A percentile compares a stretch with the other conserved stretches of the same genome.
These are phyloP conservation scores for Hydriomena furcata DNA, from an alignment of 2,888 invertebrate genomes.

Conservation along the genomic window DNA sequence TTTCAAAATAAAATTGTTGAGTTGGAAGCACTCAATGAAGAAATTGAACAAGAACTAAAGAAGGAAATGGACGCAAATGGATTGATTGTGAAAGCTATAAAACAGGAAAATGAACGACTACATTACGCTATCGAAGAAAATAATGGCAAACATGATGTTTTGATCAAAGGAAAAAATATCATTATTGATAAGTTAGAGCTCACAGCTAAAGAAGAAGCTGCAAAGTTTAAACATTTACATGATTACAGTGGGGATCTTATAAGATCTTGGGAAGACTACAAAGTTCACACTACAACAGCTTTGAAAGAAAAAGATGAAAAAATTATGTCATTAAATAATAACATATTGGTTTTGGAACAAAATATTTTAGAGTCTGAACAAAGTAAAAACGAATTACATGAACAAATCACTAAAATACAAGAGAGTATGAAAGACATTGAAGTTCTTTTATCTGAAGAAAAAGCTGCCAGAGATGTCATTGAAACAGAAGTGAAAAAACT, in stretches of 20 bases:
- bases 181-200: slow-evolving; percentile 36
- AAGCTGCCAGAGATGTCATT: slow-evolving; percentile 22
- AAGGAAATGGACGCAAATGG: slow-evolving; percentile 40
- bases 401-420: slow-evolving; percentile 24
- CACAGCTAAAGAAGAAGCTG: slow-evolving; percentile 8
- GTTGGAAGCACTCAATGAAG: slow-evolving; percentile 36
- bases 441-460: slow-evolving; percentile 25
- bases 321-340: slow-evolving; percentile 8
- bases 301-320: slow-evolving; percentile 19
- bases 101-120: slow-evolving; percentile 54
- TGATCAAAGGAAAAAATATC: slow-evolving; percentile 46
- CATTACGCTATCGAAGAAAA: slow-evolving; percentile 54
- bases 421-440: slow-evolving; percentile 31
- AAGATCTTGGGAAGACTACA: slow-evolving; percentile 29
- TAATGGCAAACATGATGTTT: slow-evolving; percentile 50
- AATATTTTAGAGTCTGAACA: slow-evolving; percentile 13
- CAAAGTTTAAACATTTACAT: slow-evolving; percentile 18
- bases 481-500: slow-evolving; percentile 29
- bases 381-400: slow-evolving; percentile 20
- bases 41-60: slow-evolving; percentile 45
- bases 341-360: slow-evolving; percentile 12
- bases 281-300: slow-evolving; percentile 3
- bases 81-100: slow-evolving; percentile 43
- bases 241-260: slow-evolving; percentile 19
- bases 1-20: slow-evolving; percentile 38